Evolutionary conservation across 1,140 invertebrate species (phyloP).

Genomic region (Proctacanthus coquilletti): DNA sequence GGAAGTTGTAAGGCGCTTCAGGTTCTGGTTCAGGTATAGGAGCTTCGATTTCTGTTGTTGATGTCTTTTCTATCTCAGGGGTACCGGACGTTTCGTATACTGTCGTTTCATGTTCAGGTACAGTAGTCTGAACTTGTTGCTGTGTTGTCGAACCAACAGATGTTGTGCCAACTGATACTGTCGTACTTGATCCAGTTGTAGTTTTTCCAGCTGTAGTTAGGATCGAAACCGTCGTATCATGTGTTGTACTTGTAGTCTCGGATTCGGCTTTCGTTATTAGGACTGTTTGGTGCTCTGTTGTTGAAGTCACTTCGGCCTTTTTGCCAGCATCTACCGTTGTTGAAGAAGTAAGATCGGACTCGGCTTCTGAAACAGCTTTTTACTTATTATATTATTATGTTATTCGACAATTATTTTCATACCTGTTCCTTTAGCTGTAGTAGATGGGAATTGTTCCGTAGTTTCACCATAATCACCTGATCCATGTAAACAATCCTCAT

Average conservation of each 20-base stretch:
- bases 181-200: slow-evolving; percentile 11
- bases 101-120: slow-evolving; percentile 21
- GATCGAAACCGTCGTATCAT: slow-evolving; percentile 3
- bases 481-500: slow-evolving; percentile 66
- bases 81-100: slow-evolving; percentile 11
- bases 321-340: neutral
- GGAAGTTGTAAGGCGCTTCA: slow-evolving; percentile 8
- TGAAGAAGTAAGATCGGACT: neutral
- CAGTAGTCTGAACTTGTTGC: slow-evolving; percentile 15
- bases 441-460: slow-evolving; percentile 44
- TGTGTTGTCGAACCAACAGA: slow-evolving; percentile 16
- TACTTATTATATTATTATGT: slow-evolving; percentile 2
- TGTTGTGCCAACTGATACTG: slow-evolving; percentile 10
- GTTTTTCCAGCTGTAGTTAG: slow-evolving; percentile 10
- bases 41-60: neutral
- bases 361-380: neutral
- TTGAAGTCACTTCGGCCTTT: neutral
- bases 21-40: slow-evolving; percentile 4
- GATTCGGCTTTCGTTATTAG: neutral
- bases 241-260: slow-evolving; percentile 4
- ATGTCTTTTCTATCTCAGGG: neutral
- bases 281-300: neutral
- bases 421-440: slow-evolving; percentile 39
- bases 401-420: slow-evolving; percentile 12
- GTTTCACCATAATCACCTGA: slow-evolving; percentile 48